Evolutionary conservation across 2,797 vertebrate genomes (phyloP).

Genomic region (Loris lydekkerianus): DNA sequence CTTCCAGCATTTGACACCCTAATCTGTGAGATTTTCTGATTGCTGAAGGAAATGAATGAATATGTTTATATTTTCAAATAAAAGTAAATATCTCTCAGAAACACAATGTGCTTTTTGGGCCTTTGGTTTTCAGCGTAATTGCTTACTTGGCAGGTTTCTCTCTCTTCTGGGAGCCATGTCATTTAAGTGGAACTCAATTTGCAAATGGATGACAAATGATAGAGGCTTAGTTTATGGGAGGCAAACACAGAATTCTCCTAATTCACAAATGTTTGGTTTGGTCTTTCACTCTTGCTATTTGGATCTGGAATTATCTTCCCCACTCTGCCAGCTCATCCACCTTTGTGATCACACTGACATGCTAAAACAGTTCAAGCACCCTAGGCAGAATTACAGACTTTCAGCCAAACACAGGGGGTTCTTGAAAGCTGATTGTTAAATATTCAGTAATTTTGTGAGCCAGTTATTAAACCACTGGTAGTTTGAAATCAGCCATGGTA

Average conservation of each 20-base stretch:
- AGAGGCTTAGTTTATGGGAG: conserved; percentile 38
- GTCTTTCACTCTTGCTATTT: conserved; percentile 43
- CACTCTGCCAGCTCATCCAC: conserved; percentile 9
- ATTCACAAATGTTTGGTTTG: conserved; percentile 59
- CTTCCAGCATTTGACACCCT: conserved; percentile 24
- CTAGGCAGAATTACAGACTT: conserved; percentile 28
- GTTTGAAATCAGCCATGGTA: conserved; percentile 48
- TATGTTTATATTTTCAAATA: conserved; percentile 67
- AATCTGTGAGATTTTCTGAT: conserved; percentile 54
- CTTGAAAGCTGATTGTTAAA: conserved; percentile 11
- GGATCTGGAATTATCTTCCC: conserved; percentile 33
- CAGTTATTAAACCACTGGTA: conserved; percentile 55
- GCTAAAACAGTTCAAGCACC: conserved; percentile 23
- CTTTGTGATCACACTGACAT: conserved; percentile 39
- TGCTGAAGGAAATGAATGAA: conserved; percentile 62
- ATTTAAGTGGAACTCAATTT: conserved; percentile 62
- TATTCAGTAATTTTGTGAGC: conserved; percentile 8
- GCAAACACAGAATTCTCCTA: conserved; percentile 51
- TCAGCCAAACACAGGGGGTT: neutral
- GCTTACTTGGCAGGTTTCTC: conserved; percentile 65
- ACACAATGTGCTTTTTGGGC: neutral
- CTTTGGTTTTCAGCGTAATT: conserved; percentile 70
- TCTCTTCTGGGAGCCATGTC: conserved; percentile 54
- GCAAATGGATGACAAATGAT: conserved; percentile 60
- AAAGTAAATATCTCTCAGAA: conserved; percentile 57